Evolutionary conservation across 2,888 invertebrate genomes (phyloP), one percentile per base, ranked within the genome.

Genomic region (Leptothorax acervorum): DNA sequence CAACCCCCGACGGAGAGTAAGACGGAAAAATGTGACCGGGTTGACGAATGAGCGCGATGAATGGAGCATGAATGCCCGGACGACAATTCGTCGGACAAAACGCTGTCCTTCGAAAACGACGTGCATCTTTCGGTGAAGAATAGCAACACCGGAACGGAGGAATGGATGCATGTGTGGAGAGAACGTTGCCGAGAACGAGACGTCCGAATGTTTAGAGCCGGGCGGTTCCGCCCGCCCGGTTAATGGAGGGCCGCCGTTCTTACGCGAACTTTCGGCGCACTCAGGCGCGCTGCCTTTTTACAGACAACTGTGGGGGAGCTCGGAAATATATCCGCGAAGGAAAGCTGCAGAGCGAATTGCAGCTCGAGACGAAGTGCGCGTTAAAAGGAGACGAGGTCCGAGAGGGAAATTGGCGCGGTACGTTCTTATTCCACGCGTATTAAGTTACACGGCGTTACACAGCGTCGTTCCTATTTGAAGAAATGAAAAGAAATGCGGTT

Each of bases 211-310:
- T 60, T 66, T 57, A 28, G 42, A 78, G 42, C 60, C 76, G 45
- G 28, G 28, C 23, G 79, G 57, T 31, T 11, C 48, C n/a, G 28
- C 57, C 9, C 62, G 53, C 23, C 23, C 51, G 55, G 73, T 82
- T 89, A 89, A 89, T 89, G 89, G 89, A 84, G 71, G 78, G n/a
- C 28, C 35, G 70, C 1, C 68, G 55, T 86, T 89, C 86, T 85
- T 83, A 83, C 53, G 82, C 70, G 79, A 84, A 78, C 71, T 82
- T 76, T 70, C 75, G 74, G 9, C 45, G 76, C 84, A 18, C 53
- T 53, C 42, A 15, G 15, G 35, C 11, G 15, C 12, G 39, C 28
- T 23, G 66, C 39, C 66, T 78, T 78, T 45, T 78, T 68, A 55
- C 28, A 11, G 48, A 15, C 12, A 28, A 31, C 35, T 35, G 39